Conservation (phyloP, 2,113 vertebrate genomes). For the Cyprinodon brontotheroides region DNA sequence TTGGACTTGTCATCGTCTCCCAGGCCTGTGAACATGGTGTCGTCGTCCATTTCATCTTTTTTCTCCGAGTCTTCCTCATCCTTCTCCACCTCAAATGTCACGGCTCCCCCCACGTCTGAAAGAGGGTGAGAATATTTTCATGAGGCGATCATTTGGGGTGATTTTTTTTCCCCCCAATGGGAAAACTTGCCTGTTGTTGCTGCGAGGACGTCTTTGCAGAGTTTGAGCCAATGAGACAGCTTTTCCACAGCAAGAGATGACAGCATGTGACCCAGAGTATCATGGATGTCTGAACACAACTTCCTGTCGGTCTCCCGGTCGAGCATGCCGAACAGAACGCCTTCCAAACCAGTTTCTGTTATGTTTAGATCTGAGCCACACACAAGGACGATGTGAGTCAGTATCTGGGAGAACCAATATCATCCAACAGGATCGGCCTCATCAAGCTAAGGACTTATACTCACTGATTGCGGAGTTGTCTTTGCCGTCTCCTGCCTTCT, state of each 20-base stretch:
- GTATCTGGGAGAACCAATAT: neutral
- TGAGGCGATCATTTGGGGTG: neutral
- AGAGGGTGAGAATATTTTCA: neutral
- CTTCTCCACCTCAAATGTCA: conserved; percentile 85
- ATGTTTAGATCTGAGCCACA: conserved; percentile 86
- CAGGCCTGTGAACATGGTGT: conserved; percentile 94
- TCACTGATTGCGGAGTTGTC: conserved; percentile 86
- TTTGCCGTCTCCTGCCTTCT: conserved; percentile 87
- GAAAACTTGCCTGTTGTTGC: conserved; percentile 88
- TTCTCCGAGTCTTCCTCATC: conserved; percentile 94
- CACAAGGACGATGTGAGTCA: neutral
- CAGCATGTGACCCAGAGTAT: conserved; percentile 98
- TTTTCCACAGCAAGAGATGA: conserved; percentile 96
- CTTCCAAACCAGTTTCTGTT: conserved; percentile 95
- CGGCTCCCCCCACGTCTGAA: conserved; percentile 86
- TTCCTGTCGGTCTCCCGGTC: conserved; percentile 96
- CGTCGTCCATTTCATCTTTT: conserved; percentile 98
- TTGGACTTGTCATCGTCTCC: conserved; percentile 96
- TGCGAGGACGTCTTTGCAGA: conserved; percentile 97
- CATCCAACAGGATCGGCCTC: neutral
- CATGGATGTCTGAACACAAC: conserved; percentile 96
- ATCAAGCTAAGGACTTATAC: conserved; percentile 59
- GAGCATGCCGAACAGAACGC: conserved; percentile 97
- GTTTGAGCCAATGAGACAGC: conserved; percentile 96
- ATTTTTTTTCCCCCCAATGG: neutral